Evolutionary conservation across 2,113 vertebrate species (phyloP).

Genomic region (Passer domesticus): DNA sequence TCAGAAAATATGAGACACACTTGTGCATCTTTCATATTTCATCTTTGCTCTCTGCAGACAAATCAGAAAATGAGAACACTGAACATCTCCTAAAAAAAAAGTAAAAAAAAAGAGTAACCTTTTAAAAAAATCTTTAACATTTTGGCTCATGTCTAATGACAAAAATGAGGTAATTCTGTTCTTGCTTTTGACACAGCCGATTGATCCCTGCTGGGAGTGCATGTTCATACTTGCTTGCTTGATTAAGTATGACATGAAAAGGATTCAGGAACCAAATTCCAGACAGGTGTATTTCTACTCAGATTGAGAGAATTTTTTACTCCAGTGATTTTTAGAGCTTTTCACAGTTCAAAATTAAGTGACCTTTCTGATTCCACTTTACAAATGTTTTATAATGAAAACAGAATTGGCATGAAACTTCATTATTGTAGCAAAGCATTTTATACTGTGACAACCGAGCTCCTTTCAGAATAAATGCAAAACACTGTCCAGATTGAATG

Average conservation of each 20-base stretch:
- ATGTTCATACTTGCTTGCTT: conserved; percentile 5
- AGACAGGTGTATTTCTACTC: not conserved
- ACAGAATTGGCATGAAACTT: conserved; percentile 12
- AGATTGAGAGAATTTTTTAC: not conserved
- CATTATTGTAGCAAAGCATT: not conserved
- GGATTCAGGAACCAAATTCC: not conserved
- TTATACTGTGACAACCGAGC: not conserved
- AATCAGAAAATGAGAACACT: not conserved
- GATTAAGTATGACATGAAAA: not conserved
- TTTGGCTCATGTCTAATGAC: not conserved
- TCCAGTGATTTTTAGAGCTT: not conserved
- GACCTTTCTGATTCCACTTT: not conserved
- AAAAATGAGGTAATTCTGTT: not conserved
- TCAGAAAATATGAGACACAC: not conserved
- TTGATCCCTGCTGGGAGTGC: not conserved
- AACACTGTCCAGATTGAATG: not conserved
- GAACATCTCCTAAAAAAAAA: not conserved
- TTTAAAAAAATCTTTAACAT: not conserved
- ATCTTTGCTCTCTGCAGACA: not conserved
- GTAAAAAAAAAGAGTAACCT: not conserved
- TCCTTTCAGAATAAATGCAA: not conserved
- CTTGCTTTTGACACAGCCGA: not conserved
- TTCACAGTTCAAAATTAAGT: not conserved
- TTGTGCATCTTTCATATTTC: not conserved
- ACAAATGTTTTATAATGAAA: conserved; percentile 11